Base-by-base conservation (phyloP, 2,888 invertebrate species). In the Panorpa germanica region DNA sequence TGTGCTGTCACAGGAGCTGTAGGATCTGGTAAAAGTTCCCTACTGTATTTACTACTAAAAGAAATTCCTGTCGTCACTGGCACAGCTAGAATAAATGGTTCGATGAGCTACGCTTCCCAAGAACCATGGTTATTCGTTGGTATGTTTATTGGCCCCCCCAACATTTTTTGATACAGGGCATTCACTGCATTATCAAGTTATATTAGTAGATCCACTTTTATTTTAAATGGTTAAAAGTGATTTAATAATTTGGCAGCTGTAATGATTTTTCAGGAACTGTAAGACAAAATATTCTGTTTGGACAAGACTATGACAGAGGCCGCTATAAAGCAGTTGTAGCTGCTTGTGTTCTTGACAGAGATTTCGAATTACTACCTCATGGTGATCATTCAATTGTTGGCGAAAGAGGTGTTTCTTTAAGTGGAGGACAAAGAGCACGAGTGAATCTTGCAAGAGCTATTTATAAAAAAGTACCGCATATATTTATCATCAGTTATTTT, bases 281-380 rank as follows among this genome's bases (percentile, higher is more conserved):
- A 0, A 63, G 83, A 8, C 88, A 93, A 45, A 96, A 96, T 51
- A 86, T 96, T 38, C 52, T 90, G 2, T 95, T 96, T 52, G 93
- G 91, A 0, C 67, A 57, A 36, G 51, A 53, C 65, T 43, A 59
- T 66, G 36, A 75, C 68, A 70, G 74, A 28, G 45, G 53, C 5
- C 47, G 55, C 4, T 75, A 62, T 49, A 74, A 61, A 49, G 57
- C 67, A 34, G 73, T 71, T 21, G 57, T 85, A 2, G 64, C 66
- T 32, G 64, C 54, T 0, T 66, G 67, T 40, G 61, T 64, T 2
- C 41, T 69, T 25, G 41, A 44, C 3, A 49, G 52, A 41, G 76
- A 77, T 46, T 61, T 76, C 33, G 49, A 57, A 7, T 52, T 64
- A 32, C 53, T 76, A 33, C 63, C 68, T 1, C 53, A 63, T 38